These are phyloP conservation scores for Sepioteuthis lessoniana DNA, from an alignment of 2,888 invertebrate genomes.

Conservation along the genomic window DNA sequence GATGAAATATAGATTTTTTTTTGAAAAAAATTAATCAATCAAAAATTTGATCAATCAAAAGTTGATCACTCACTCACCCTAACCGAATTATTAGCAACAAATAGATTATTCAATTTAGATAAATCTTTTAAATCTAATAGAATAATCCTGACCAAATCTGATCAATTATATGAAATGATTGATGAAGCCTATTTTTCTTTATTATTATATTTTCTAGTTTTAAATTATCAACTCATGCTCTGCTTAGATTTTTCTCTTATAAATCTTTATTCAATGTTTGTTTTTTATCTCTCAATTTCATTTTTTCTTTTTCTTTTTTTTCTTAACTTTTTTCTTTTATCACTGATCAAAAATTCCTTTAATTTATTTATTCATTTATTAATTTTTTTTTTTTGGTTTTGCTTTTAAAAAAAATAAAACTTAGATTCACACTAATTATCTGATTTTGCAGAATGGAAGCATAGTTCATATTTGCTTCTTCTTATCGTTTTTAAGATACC, in stretches of 20 bases:
- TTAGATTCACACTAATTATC: too few relatives aligned
- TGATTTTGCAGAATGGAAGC: not conserved
- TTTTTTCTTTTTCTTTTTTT: too few relatives aligned
- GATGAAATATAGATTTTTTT: not conserved
- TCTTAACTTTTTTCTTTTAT: too few relatives aligned
- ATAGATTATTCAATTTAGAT: slow-evolving; percentile 21
- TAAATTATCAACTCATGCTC: not conserved
- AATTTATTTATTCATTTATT: too few relatives aligned
- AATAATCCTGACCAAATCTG: slow-evolving; percentile 4
- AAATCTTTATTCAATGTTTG: too few relatives aligned
- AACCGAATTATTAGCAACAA: not conserved
- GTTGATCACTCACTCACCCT: not conserved
- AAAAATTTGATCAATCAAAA: slow-evolving; percentile 10
- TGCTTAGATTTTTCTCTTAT: too few relatives aligned
- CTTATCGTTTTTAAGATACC: not conserved
- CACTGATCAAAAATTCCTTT: too few relatives aligned
- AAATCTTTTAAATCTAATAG: not conserved
- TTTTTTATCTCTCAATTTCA: too few relatives aligned
- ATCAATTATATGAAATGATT: slow-evolving; percentile 33
- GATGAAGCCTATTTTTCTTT: not conserved
- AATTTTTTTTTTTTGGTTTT: too few relatives aligned
- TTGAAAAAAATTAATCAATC: not conserved
- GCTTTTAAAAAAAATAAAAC: too few relatives aligned
- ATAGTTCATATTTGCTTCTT: not conserved
- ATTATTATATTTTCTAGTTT: not conserved